A percentile compares a stretch with the other conserved stretches of the same genome.
Evolutionary conservation across 1,140 invertebrate species (phyloP).

Genomic region (Megalopta genalis): DNA sequence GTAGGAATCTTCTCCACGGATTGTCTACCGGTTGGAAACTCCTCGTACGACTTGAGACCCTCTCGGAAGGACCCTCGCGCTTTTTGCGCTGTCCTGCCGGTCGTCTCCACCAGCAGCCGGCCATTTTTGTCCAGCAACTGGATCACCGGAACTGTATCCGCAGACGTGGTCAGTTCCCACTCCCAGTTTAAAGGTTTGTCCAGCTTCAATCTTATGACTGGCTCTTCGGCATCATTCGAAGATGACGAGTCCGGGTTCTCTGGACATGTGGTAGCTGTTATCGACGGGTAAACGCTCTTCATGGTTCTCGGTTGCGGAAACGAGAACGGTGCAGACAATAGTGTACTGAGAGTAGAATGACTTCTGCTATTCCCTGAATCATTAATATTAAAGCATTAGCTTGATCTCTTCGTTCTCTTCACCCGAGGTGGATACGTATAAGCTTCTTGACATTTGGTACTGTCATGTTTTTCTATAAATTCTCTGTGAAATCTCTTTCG

Average conservation of each 20-base stretch:
- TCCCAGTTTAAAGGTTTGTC: conserved; percentile 74
- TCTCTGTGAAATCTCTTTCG: too few relatives aligned
- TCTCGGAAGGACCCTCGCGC: conserved; percentile 72
- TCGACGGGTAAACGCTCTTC: conserved; percentile 64
- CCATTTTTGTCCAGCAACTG: conserved; percentile 74
- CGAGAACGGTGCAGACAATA: too few relatives aligned
- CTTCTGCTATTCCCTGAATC: too few relatives aligned
- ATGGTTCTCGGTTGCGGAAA: conserved; percentile 19
- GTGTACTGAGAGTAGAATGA: too few relatives aligned
- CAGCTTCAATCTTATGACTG: conserved; percentile 70
- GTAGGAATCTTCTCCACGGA: not conserved
- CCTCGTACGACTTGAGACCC: conserved; percentile 65
- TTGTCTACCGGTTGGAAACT: conserved; percentile 53
- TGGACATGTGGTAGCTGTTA: conserved; percentile 55
- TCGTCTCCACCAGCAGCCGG: conserved; percentile 72
- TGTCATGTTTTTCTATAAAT: too few relatives aligned
- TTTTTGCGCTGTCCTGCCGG: conserved; percentile 69
- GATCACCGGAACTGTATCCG: conserved; percentile 71
- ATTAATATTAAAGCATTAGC: too few relatives aligned
- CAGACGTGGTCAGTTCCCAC: conserved; percentile 74
- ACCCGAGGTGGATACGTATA: too few relatives aligned
- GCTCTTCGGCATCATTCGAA: conserved; percentile 50
- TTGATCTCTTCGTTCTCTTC: too few relatives aligned
- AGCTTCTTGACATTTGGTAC: too few relatives aligned
- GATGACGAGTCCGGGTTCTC: conserved; percentile 45